phyloP scores from a whole-genome alignment of 2,113 vertebrate species.

The Mesocricetus auratus region DNA sequence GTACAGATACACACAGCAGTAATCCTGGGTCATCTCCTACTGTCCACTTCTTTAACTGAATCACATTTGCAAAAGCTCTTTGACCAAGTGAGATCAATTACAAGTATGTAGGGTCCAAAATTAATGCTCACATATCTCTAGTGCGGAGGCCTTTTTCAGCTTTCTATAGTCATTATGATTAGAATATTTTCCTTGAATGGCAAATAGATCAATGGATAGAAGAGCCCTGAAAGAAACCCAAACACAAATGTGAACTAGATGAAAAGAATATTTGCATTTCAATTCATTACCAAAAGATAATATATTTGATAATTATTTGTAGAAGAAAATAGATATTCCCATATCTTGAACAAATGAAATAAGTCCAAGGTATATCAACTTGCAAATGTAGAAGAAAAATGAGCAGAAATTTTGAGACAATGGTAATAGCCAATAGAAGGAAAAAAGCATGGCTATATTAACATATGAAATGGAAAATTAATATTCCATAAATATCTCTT shows the following conservation, averaged over 20 bases:
- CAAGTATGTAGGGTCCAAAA: neutral
- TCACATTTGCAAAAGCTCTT: neutral
- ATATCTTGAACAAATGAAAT: neutral
- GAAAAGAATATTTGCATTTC: conserved; percentile 5
- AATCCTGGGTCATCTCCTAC: neutral
- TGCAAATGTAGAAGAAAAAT: conserved; percentile 9
- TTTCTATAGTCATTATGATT: neutral
- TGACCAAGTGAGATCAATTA: neutral
- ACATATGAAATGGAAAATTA: neutral
- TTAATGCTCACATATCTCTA: neutral
- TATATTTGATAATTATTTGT: conserved; percentile 21
- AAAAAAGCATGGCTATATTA: neutral
- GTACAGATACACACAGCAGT: neutral
- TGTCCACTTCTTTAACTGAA: neutral
- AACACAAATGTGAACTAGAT: neutral
- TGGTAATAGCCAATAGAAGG: neutral
- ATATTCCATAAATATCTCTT: neutral
- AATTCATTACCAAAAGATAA: neutral
- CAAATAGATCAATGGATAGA: conserved; percentile 6
- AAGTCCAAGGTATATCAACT: conserved; percentile 10
- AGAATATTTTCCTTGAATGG: neutral
- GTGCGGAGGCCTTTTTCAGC: neutral
- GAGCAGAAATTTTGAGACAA: neutral
- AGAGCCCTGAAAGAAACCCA: neutral
- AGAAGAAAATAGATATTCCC: conserved; percentile 13